A percentile compares a stretch with the other conserved stretches of the same genome.
These are phyloP conservation scores for Tenualosa thibaudeaui DNA, from an alignment of 2,797 vertebrate genomes.

Conservation along the genomic window DNA sequence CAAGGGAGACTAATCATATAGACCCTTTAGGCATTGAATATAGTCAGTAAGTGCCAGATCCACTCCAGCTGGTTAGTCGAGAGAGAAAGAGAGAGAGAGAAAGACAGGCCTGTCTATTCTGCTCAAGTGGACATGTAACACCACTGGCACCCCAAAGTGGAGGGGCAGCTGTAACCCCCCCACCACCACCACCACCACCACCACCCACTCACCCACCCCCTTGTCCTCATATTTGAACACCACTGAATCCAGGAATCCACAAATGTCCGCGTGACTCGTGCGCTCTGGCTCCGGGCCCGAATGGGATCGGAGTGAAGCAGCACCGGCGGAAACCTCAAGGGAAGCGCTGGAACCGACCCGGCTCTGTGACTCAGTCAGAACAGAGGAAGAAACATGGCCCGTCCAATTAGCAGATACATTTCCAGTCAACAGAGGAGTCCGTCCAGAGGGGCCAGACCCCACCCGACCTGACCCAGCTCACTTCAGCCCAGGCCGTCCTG, in stretches of 20 bases:
- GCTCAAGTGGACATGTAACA: neutral
- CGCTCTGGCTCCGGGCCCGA: neutral
- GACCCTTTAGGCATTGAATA: neutral
- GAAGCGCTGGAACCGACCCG: constrained; percentile 7
- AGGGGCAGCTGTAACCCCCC: neutral
- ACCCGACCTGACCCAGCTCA: neutral
- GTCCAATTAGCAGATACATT: constrained; percentile 53
- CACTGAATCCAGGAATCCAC: neutral
- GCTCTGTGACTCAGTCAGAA: constrained; percentile 22
- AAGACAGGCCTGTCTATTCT: neutral
- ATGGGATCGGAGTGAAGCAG: neutral
- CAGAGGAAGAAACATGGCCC: constrained; percentile 55
- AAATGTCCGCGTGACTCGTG: neutral
- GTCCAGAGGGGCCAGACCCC: neutral
- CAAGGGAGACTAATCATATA: neutral
- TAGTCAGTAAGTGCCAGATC: neutral
- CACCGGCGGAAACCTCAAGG: neutral
- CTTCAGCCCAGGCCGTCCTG: neutral
- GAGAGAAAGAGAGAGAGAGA: no score
- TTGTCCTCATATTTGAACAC: neutral
- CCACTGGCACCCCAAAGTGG: neutral
- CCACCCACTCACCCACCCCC: neutral
- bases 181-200: neutral
- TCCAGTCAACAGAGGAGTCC: neutral
- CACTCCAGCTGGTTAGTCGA: no score